Percentiles rank a stretch among this genome's conserved stretches.
phyloP scores from a whole-genome alignment of 2,888 invertebrate genomes.

The Pandemis heparana region DNA sequence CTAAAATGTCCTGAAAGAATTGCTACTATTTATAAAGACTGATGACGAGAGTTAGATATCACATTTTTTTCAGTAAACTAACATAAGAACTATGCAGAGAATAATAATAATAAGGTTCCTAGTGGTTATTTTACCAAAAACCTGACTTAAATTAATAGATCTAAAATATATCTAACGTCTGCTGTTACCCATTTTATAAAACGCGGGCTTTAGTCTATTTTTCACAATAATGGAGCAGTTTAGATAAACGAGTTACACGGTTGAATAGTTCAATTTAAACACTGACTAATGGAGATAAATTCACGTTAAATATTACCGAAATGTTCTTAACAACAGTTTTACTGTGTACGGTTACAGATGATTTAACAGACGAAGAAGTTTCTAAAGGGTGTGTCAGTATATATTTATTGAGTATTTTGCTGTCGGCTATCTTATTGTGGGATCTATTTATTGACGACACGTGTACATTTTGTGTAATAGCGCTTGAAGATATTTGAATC shows the following conservation, averaged over 20 bases:
- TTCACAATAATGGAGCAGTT: conserved; percentile 43
- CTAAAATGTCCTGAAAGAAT: no score
- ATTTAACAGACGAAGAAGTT: conserved; percentile 69
- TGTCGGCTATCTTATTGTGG: conserved; percentile 48
- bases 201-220: conserved; percentile 33
- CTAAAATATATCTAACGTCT: conserved; percentile 9
- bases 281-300: conserved; percentile 64
- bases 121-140: conserved; percentile 7
- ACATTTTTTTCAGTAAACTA: no score
- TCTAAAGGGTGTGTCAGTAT: conserved; percentile 57
- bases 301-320: conserved; percentile 60
- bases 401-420: conserved; percentile 12
- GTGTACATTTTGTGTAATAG: conserved; percentile 36
- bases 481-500: conserved; percentile 20
- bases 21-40: no score
- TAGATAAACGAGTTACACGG: conserved; percentile 42
- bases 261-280: conserved; percentile 45
- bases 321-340: conserved; percentile 63
- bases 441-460: conserved; percentile 50
- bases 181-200: conserved; percentile 35
- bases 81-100: no score
- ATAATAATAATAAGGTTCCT: no score
- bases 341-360: conserved; percentile 70
- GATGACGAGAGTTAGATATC: no score
- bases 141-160: conserved; percentile 2